Conservation (phyloP, 1,140 invertebrate species). For the Drosophila cardini region DNA sequence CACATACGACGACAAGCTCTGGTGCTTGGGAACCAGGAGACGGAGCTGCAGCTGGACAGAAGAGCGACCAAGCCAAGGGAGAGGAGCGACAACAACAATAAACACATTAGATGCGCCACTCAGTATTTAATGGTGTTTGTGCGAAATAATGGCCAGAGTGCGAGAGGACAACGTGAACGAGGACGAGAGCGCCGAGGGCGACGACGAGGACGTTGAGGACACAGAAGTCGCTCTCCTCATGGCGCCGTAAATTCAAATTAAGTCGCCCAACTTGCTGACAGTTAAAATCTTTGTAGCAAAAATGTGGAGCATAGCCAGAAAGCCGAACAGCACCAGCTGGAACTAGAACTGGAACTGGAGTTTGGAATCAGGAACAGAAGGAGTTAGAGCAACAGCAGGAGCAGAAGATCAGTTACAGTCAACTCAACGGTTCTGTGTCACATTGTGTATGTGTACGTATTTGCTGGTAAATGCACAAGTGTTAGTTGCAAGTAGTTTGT, state of each 20-base stretch:
- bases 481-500: conserved; percentile 74
- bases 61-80: conserved; percentile 12
- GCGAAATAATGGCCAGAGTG: conserved; percentile 69
- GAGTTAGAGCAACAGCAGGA: conserved; percentile 6
- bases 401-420: conserved; percentile 61
- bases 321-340: conserved; percentile 27
- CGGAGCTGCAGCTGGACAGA: conserved; percentile 7
- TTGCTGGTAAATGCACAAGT: conserved; percentile 34
- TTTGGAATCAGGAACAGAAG: not conserved
- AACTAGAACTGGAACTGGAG: too few relatives aligned
- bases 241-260: conserved; percentile 83
- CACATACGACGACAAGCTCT: conserved; percentile 24
- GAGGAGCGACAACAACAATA: conserved; percentile 48
- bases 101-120: conserved; percentile 55
- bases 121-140: conserved; percentile 81
- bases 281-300: conserved; percentile 82
- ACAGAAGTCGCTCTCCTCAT: conserved; percentile 60
- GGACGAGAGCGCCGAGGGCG: too few relatives aligned
- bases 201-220: not conserved
- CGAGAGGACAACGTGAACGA: too few relatives aligned
- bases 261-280: conserved; percentile 82
- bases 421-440: conserved; percentile 27
- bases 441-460: conserved; percentile 12
- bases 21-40: not conserved
- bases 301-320: conserved; percentile 69